phyloP scores from a whole-genome alignment of 1,140 invertebrate species.

The Procambarus virginalis region DNA sequence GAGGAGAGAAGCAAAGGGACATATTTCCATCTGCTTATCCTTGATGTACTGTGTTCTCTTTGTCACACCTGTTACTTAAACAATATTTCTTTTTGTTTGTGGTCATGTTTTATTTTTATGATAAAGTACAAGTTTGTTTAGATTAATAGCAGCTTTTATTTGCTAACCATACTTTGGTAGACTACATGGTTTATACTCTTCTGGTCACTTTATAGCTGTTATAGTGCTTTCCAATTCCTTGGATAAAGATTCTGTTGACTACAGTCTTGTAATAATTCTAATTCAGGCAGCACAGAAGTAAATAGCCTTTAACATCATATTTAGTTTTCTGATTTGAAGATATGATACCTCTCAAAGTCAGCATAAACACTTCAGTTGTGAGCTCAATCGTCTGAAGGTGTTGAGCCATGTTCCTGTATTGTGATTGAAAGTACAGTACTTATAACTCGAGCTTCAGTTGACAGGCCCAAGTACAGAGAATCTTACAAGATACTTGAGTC shows the following conservation, averaged over 20 bases:
- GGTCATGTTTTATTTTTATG: conserved; percentile 22
- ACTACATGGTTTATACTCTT: neutral
- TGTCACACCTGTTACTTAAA: neutral
- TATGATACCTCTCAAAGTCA: neutral
- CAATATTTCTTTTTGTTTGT: neutral
- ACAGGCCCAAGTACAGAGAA: conserved; percentile 1
- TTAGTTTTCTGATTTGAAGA: neutral
- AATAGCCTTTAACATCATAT: neutral
- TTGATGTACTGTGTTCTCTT: neutral
- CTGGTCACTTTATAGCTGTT: neutral
- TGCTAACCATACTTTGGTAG: neutral
- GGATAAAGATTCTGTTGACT: neutral
- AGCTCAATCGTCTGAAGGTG: neutral
- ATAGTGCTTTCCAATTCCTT: neutral
- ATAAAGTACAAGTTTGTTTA: conserved; percentile 41
- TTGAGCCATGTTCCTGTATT: neutral
- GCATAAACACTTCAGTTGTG: neutral
- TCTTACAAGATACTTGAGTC: neutral
- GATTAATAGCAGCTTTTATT: neutral
- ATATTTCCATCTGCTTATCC: neutral
- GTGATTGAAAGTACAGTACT: neutral
- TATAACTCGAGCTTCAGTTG: conserved; percentile 14
- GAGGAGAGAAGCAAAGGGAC: neutral
- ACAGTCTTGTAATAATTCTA: neutral
- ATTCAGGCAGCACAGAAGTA: neutral